These are phyloP conservation scores for Trialeurodes vaporariorum DNA, from an alignment of 1,140 invertebrate species.

Conservation along the genomic window DNA sequence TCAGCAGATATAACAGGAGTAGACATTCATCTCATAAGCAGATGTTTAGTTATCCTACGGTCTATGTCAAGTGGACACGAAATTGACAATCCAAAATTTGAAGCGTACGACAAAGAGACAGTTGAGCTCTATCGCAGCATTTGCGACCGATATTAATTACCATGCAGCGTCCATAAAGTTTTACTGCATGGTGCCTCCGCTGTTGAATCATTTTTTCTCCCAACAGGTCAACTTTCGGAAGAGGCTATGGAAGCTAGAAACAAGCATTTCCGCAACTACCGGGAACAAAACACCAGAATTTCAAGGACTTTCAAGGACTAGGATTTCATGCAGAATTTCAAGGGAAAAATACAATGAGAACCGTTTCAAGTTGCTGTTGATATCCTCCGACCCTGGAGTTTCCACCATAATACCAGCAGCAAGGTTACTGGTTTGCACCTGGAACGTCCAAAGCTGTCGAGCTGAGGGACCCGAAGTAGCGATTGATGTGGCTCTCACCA, in stretches of 20 bases:
- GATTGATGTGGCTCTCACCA: too few relatives aligned
- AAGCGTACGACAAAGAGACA: slow-evolving; percentile 24
- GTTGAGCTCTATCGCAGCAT: slow-evolving; percentile 20
- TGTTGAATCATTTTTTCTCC: slow-evolving; percentile 8
- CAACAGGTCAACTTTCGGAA: slow-evolving; percentile 24
- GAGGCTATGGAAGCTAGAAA: slow-evolving; percentile 24
- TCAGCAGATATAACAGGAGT: too few relatives aligned
- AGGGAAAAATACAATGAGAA: neutral
- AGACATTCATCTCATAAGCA: too few relatives aligned
- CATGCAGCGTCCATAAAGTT: slow-evolving; percentile 29
- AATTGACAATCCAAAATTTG: too few relatives aligned
- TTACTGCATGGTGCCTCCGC: slow-evolving; percentile 24
- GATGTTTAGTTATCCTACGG: too few relatives aligned
- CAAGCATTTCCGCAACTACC: slow-evolving; percentile 20
- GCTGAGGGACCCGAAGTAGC: too few relatives aligned
- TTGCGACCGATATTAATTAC: slow-evolving; percentile 28
- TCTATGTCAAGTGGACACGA: too few relatives aligned
- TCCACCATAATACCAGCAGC: too few relatives aligned
- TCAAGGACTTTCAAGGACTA: too few relatives aligned
- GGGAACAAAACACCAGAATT: slow-evolving; percentile 19
- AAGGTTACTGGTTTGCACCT: too few relatives aligned
- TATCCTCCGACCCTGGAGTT: slow-evolving; percentile 6
- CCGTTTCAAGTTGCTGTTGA: neutral
- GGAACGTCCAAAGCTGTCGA: too few relatives aligned
- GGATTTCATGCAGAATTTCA: too few relatives aligned